These are phyloP conservation scores for Leistus spinibarbis DNA, from an alignment of 2,888 invertebrate species.

Conservation along the genomic window DNA sequence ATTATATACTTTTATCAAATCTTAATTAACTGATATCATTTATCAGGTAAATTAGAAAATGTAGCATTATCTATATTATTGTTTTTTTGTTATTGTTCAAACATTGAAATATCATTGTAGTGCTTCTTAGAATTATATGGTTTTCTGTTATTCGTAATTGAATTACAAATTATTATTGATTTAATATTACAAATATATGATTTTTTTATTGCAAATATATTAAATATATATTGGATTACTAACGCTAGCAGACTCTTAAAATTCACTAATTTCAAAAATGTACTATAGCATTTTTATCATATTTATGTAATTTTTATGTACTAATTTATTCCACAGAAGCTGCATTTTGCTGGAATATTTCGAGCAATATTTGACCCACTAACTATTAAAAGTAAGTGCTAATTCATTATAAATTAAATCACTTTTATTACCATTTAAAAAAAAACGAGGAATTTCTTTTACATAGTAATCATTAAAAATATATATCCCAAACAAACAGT, in stretches of 20 bases:
- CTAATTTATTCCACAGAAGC: slow-evolving; percentile 35
- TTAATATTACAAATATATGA: background rate
- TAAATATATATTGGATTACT: no score
- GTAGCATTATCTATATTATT: background rate
- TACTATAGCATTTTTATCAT: slow-evolving; percentile 24
- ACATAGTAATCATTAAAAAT: no score
- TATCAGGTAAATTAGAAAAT: background rate
- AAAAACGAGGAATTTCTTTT: background rate
- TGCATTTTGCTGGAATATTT: slow-evolving; percentile 29
- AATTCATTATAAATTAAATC: background rate
- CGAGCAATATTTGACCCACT: slow-evolving; percentile 28
- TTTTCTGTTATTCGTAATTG: slow-evolving; percentile 13
- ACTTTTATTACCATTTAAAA: background rate
- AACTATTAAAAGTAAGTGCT: slow-evolving; percentile 37
- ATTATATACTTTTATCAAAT: background rate
- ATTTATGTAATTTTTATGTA: slow-evolving; percentile 37
- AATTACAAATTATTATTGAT: slow-evolving; percentile 31
- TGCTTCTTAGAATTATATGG: slow-evolving; percentile 16
- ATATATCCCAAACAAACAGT: no score
- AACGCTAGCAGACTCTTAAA: no score
- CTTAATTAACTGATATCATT: background rate
- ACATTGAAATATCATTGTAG: background rate
- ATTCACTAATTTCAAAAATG: slow-evolving; percentile 8
- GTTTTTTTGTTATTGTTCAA: background rate
- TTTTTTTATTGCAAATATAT: background rate